Conservation (phyloP, 2,113 vertebrate genomes). For the Rhegmatorhina hoffmannsi region DNA sequence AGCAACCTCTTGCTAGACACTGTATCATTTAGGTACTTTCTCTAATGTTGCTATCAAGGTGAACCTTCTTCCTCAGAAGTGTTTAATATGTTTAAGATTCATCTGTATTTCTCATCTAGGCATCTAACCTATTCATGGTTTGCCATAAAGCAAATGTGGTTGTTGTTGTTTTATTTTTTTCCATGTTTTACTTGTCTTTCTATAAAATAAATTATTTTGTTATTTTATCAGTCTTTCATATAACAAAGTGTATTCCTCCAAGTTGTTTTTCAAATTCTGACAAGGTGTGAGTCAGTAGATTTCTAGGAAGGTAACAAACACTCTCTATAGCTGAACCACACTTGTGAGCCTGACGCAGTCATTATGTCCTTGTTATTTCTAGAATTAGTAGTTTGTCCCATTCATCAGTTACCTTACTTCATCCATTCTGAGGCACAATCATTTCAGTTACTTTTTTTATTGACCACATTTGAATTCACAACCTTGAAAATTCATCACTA, state of each 20-base stretch:
- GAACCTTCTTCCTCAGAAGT: neutral
- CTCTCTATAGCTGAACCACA: neutral
- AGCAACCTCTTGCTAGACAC: neutral
- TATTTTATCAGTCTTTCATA: neutral
- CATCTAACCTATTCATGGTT: neutral
- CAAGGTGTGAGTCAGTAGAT: neutral
- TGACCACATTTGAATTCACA: neutral
- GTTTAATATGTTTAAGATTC: neutral
- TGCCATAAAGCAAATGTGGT: neutral
- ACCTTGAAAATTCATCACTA: neutral
- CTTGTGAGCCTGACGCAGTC: neutral
- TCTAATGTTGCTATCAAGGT: neutral
- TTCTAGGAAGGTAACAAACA: neutral
- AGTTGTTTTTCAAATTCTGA: neutral
- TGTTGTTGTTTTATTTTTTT: neutral
- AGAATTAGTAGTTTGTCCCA: neutral
- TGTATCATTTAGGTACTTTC: neutral
- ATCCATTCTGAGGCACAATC: neutral
- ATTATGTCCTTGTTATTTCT: neutral
- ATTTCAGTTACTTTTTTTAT: neutral
- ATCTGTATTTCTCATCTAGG: neutral
- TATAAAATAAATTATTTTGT: neutral
- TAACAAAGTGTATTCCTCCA: neutral
- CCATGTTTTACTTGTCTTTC: neutral
- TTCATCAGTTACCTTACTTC: neutral